Evolutionary conservation across 2,797 vertebrate genomes (phyloP).

Genomic region (Crocidura indochinensis): DNA sequence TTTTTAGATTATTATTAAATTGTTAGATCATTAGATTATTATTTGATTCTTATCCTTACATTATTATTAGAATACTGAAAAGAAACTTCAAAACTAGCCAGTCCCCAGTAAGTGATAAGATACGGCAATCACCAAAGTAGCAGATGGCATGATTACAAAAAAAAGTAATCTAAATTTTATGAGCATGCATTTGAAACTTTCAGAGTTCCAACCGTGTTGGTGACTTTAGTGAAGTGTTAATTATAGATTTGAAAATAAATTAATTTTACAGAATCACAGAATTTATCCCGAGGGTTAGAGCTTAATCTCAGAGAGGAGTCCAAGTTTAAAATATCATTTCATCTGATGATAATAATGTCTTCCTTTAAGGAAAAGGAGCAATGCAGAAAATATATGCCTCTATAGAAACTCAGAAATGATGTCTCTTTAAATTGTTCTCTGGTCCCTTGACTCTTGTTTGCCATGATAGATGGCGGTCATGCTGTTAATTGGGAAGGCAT

Average conservation of each 20-base stretch:
- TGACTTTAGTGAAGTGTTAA: slow-evolving; percentile 82
- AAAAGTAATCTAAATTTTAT: slow-evolving; percentile 83
- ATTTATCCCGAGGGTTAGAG: slow-evolving; percentile 54
- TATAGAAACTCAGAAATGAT: slow-evolving; percentile 49
- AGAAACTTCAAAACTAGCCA: slow-evolving; percentile 32
- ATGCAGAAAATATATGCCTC: slow-evolving; percentile 53
- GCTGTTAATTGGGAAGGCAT: slow-evolving; percentile 58
- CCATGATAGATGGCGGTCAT: slow-evolving; percentile 57
- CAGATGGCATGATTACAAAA: slow-evolving; percentile 81
- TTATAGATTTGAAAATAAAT: slow-evolving; percentile 81
- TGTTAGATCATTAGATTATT: too few relatives aligned
- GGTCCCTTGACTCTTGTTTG: slow-evolving; percentile 61
- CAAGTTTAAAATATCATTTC: slow-evolving; percentile 70
- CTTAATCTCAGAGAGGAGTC: slow-evolving; percentile 45
- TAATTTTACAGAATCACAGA: slow-evolving; percentile 78
- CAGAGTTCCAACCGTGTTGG: slow-evolving; percentile 67
- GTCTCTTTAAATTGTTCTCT: slow-evolving; percentile 55
- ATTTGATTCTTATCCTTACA: too few relatives aligned
- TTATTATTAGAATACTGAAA: slow-evolving; percentile 39
- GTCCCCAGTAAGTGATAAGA: slow-evolving; percentile 70
- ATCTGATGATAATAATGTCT: slow-evolving; percentile 58
- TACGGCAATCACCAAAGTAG: slow-evolving; percentile 60
- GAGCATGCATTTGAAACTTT: slow-evolving; percentile 77
- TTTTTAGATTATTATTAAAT: not conserved
- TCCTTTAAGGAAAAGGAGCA: slow-evolving; percentile 57